Evolutionary conservation across 2,888 invertebrate genomes (phyloP), one percentile per base, ranked within the genome.

Genomic region (Aleiodes testaceus): DNA sequence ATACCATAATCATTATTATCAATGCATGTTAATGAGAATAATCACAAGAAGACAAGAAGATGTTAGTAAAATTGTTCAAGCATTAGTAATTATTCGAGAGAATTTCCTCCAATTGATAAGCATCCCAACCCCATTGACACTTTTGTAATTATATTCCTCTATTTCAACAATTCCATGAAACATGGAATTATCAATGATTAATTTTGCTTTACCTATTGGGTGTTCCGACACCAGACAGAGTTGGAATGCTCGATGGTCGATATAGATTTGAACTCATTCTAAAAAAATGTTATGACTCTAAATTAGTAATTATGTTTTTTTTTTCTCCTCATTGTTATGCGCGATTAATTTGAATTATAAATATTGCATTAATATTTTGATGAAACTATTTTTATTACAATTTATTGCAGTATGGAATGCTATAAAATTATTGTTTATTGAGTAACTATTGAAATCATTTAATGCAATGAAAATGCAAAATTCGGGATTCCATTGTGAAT

Each of bases 221-320:
- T 86, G 91, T 90, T 88, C 92, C 91, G 87, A 92, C 90, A 89
- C 92, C 91, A 84, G 92, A 91, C 90, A 95, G 91, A 89, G 95
- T 93, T 88, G 95, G 95, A 91, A 95, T 95, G 90, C 95, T 95
- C 89, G 95, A 95, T 85, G 95, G 94, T 92, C 95, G 59, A 20
- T 92, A 91, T 93, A 93, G 91, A 95, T 94, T 59, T 89, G 92
- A 93, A 88, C 93, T 88, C 84, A 89, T 89, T 89, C 90, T 90
- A 89, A 84, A 84, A 82, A 82, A 82, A 83, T 80, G 79, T 82
- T 81, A 78, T 74, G 72, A 73, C 63, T 73, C 74, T 76, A 50
- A 30, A 72, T 69, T 66, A 50, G 50, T 50, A 69, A 75, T 70
- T 70, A n/a, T n/a, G 72, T 72, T 71, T 73, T 61, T 14, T 59